Evolutionary conservation across 53 echinoderm and acorn worm genomes (phyloP).

Genomic region (Arbacia lixula): DNA sequence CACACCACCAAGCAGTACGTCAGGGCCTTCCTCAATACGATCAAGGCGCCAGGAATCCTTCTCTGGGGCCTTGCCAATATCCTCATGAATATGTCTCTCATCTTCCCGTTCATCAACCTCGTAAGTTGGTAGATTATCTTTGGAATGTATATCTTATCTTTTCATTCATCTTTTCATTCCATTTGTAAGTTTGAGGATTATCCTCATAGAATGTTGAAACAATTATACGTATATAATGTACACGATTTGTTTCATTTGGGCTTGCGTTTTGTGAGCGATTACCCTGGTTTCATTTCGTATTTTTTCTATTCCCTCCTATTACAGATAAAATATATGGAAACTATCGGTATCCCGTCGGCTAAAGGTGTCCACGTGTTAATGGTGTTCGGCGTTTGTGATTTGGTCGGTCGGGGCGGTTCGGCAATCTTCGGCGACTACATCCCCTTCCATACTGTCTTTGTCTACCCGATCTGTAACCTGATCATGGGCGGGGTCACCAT

Average conservation of each 20-base stretch:
- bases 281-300: neutral
- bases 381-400: slow-evolving; percentile 81
- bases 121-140: no score
- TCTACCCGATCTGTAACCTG: slow-evolving; percentile 79
- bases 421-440: slow-evolving; percentile 85
- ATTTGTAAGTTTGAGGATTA: no score
- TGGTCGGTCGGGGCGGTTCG: slow-evolving; percentile 70
- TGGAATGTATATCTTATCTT: no score
- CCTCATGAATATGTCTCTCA: slow-evolving; percentile 86
- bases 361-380: slow-evolving; percentile 77
- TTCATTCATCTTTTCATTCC: no score
- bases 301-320: slow-evolving; percentile 27
- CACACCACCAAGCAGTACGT: slow-evolving; percentile 85
- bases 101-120: slow-evolving; percentile 97
- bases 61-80: slow-evolving; percentile 82
- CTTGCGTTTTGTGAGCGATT: no score
- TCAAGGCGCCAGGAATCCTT: slow-evolving; percentile 86
- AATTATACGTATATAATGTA: no score
- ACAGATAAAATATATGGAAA: slow-evolving; percentile 98
- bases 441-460: slow-evolving; percentile 79
- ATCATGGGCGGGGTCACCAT: slow-evolving; percentile 82
- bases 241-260: no score
- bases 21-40: slow-evolving; percentile 68
- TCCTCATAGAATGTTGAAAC: no score
- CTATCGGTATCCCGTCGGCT: slow-evolving; percentile 77